Evolutionary conservation across 92 coral and sea anemone genomes (phyloP).

Genomic region (Plumapathes pennacea): DNA sequence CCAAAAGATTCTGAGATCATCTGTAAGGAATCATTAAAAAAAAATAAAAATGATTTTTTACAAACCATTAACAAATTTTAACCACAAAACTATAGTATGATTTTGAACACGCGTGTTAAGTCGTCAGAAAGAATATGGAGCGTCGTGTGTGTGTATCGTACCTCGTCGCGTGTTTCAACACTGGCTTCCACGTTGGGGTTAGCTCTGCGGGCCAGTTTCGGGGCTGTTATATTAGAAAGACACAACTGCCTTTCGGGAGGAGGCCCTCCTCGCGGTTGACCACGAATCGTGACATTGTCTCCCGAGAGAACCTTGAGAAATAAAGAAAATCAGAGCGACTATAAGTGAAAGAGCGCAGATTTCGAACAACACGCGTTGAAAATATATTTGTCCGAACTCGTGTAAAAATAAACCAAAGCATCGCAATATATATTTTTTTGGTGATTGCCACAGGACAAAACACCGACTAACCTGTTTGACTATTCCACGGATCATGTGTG

Average conservation of each 20-base stretch:
- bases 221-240: constrained; percentile 88
- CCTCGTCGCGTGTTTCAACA: constrained; percentile 92
- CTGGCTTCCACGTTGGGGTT: constrained; percentile 86
- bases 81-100: too few species aligned
- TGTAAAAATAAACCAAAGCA: too few species aligned
- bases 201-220: constrained; percentile 89
- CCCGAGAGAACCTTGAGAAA: constrained; percentile 86
- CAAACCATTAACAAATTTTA: too few species aligned
- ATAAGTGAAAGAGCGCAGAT: not conserved
- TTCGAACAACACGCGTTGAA: not conserved
- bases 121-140: too few species aligned
- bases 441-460: too few species aligned
- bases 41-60: too few species aligned
- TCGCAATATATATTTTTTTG: too few species aligned
- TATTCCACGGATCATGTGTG: constrained; percentile 92
- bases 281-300: constrained; percentile 90
- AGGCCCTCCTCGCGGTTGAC: constrained; percentile 99
- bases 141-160: too few species aligned
- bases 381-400: too few species aligned
- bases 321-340: constrained; percentile 9
- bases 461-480: constrained; percentile 92
- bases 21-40: too few species aligned
- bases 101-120: too few species aligned
- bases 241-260: constrained; percentile 98
- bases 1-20: too few species aligned